phyloP scores from a whole-genome alignment of 2,113 vertebrate species.

The Xyliphius kryptos region DNA sequence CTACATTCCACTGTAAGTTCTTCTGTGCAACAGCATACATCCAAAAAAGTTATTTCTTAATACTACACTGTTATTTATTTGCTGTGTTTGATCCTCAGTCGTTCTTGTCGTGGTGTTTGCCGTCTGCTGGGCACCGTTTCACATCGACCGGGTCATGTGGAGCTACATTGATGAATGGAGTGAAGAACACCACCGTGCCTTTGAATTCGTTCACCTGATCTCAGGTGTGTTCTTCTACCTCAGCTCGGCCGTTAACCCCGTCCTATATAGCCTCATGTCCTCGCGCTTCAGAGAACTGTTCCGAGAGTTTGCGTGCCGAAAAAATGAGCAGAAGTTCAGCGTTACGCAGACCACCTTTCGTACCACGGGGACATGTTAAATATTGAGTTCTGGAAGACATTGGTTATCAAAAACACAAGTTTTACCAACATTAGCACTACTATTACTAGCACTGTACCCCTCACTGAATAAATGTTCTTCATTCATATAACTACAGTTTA shows the following conservation, averaged over 20 bases:
- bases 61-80: too few relatives aligned
- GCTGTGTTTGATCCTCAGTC: too few relatives aligned
- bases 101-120: slow-evolving; percentile 82
- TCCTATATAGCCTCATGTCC: slow-evolving; percentile 91
- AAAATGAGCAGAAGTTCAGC: accelerated
- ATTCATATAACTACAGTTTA: too few relatives aligned
- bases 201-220: slow-evolving; percentile 70
- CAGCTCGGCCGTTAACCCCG: slow-evolving; percentile 77
- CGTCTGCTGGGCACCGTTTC: slow-evolving; percentile 89
- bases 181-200: slow-evolving; percentile 56
- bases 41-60: too few relatives aligned
- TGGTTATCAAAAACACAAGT: too few relatives aligned
- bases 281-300: slow-evolving; percentile 84
- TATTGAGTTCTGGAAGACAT: too few relatives aligned
- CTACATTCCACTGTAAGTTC: too few relatives aligned
- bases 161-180: slow-evolving; percentile 70
- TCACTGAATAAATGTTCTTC: too few relatives aligned
- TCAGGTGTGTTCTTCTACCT: slow-evolving; percentile 86
- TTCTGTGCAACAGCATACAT: too few relatives aligned
- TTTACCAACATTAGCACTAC: too few relatives aligned
- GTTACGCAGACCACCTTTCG: slow-evolving; percentile 53
- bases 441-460: too few relatives aligned
- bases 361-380: too few relatives aligned
- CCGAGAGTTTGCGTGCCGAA: slow-evolving; percentile 64
- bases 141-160: slow-evolving; percentile 82